Evolutionary conservation across 53 echinoderm and acorn worm genomes (phyloP).

Genomic region (Patiria pectinifera): DNA sequence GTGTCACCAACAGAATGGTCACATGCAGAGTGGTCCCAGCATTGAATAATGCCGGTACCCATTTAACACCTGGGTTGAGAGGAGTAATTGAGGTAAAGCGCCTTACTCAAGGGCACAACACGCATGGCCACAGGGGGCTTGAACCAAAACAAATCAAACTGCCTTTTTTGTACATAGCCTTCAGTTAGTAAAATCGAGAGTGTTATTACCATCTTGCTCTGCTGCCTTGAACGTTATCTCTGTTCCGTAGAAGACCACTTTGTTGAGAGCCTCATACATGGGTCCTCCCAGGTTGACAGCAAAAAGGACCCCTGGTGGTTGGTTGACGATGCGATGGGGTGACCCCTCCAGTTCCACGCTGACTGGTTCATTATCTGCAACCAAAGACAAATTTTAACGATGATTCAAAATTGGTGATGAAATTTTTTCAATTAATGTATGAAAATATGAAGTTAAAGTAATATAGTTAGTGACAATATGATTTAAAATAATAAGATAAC

Average conservation of each 20-base stretch:
- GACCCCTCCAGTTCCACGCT: constrained; percentile 80
- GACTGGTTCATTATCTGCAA: constrained; percentile 70
- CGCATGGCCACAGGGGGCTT: too few relatives aligned
- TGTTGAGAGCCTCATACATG: constrained; percentile 73
- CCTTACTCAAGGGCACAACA: too few relatives aligned
- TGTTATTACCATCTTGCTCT: constrained; percentile 19
- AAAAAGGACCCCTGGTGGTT: constrained; percentile 79
- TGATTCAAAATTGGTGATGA: neutral
- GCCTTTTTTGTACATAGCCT: neutral
- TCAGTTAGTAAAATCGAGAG: neutral
- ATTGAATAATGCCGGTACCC: too few relatives aligned
- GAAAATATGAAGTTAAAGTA: too few relatives aligned
- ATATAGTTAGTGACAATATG: too few relatives aligned
- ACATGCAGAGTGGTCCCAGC: too few relatives aligned
- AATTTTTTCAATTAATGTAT: neutral
- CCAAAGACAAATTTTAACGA: neutral
- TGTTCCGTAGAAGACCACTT: constrained; percentile 68
- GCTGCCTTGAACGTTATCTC: constrained; percentile 50
- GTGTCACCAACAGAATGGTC: too few relatives aligned
- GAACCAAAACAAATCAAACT: too few relatives aligned
- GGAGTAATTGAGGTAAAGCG: too few relatives aligned
- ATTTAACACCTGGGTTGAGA: too few relatives aligned
- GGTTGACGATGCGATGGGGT: constrained; percentile 64
- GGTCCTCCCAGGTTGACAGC: constrained; percentile 87
- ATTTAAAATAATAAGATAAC: too few relatives aligned